Percentiles rank a stretch among this genome's conserved stretches.
phyloP scores from a whole-genome alignment of 2,797 vertebrate species.

The Sebastes alutus region DNA sequence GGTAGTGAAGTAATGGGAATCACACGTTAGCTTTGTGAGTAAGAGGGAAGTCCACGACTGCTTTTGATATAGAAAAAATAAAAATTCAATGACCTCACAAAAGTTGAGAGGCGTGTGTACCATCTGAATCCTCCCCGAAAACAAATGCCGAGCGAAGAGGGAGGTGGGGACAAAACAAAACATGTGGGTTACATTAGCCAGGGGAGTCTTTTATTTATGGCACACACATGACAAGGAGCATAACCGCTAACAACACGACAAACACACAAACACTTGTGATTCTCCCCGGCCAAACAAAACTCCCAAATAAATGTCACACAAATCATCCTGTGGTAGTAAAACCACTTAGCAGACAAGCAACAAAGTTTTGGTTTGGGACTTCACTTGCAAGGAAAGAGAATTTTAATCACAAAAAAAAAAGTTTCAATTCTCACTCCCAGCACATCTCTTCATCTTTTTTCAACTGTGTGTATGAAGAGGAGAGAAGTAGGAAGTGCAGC shows the following conservation, averaged over 20 bases:
- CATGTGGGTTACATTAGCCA: constrained; percentile 80
- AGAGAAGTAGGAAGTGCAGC: constrained; percentile 7
- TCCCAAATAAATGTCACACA: constrained; percentile 72
- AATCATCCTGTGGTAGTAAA: constrained; percentile 64
- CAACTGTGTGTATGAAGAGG: not conserved
- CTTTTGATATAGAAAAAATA: constrained; percentile 58
- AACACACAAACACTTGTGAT: constrained; percentile 74
- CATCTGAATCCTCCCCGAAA: constrained; percentile 61
- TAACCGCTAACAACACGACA: constrained; percentile 78
- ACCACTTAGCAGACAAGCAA: constrained; percentile 45
- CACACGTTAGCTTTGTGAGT: constrained; percentile 63
- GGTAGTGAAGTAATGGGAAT: constrained; percentile 66
- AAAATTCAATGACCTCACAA: constrained; percentile 68
- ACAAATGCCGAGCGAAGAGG: constrained; percentile 50
- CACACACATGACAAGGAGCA: constrained; percentile 78
- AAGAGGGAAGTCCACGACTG: constrained; percentile 73
- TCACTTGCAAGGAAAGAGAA: constrained; percentile 5
- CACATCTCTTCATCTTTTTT: not conserved
- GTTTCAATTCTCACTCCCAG: constrained; percentile 13
- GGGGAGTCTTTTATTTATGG: constrained; percentile 78
- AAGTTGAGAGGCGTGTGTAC: constrained; percentile 56
- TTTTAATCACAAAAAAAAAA: constrained; percentile 26
- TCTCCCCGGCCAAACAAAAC: constrained; percentile 49
- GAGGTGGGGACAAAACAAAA: constrained; percentile 63
- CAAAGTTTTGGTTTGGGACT: constrained; percentile 39